Conservation (phyloP, 2,113 vertebrate genomes). For the Ictalurus furcatus region DNA sequence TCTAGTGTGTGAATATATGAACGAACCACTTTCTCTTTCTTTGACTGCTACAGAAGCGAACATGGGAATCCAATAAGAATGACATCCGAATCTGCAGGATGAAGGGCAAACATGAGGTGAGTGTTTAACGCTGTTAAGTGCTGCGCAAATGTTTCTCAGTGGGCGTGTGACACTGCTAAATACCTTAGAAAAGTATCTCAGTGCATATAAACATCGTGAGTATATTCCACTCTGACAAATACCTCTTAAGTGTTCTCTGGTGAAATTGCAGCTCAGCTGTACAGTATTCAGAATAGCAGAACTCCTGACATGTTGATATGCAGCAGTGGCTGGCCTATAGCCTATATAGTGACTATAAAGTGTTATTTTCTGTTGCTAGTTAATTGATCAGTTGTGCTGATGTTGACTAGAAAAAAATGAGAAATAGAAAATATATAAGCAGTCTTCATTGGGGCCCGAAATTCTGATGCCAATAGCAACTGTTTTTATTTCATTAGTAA, state of each 20-base stretch:
- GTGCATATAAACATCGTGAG: neutral
- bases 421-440: neutral
- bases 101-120: conserved; percentile 96
- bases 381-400: neutral
- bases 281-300: neutral
- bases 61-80: conserved; percentile 92
- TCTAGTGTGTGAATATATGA: neutral
- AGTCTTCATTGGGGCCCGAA: neutral
- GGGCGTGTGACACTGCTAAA: conserved; percentile 1
- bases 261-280: neutral
- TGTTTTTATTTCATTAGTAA: neutral
- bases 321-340: neutral
- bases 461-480: neutral
- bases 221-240: neutral
- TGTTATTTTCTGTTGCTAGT: neutral
- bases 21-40: conserved; percentile 9
- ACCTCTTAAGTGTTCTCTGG: neutral
- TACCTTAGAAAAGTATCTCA: neutral
- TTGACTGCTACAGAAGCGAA: conserved; percentile 80
- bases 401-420: neutral
- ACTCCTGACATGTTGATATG: neutral
- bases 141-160: neutral
- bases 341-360: neutral
- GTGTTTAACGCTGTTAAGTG: conserved; percentile 1
- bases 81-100: conserved; percentile 94